These are phyloP conservation scores for Casuarius casuarius DNA, from an alignment of 2,113 vertebrate species.

Conservation along the genomic window DNA sequence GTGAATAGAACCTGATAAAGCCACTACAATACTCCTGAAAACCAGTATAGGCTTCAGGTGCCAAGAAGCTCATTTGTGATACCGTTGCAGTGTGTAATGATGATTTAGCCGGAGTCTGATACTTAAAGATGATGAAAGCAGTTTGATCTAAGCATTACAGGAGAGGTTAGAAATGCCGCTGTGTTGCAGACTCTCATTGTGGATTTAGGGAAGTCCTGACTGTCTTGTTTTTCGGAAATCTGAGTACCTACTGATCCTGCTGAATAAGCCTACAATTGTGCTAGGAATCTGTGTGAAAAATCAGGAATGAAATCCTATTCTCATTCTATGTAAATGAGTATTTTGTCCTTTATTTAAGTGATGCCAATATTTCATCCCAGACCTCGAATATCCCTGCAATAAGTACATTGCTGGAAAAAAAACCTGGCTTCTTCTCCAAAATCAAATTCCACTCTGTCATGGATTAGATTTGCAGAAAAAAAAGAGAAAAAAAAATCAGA, in stretches of 20 bases:
- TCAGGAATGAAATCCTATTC: background rate
- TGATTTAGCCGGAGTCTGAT: background rate
- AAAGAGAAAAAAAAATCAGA: background rate
- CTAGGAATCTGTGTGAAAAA: background rate
- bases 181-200: background rate
- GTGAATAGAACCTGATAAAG: background rate
- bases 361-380: background rate
- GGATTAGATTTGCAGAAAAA: slow-evolving; percentile 42
- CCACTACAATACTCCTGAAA: background rate
- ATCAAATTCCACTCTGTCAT: background rate
- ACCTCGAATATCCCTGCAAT: background rate
- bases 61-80: background rate
- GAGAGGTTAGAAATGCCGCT: background rate
- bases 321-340: background rate
- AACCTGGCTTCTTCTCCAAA: background rate
- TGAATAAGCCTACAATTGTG: background rate
- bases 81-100: background rate
- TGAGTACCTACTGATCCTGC: background rate
- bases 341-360: background rate
- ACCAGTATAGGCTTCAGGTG: background rate
- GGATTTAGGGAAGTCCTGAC: slow-evolving; percentile 2
- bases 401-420: background rate
- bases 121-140: slow-evolving; percentile 55
- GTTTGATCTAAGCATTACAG: slow-evolving; percentile 5
- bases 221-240: slow-evolving; percentile 10